Percentiles rank a stretch among this genome's conserved stretches.
phyloP scores from a whole-genome alignment of 2,888 invertebrate genomes.

The Diloba caeruleocephala region DNA sequence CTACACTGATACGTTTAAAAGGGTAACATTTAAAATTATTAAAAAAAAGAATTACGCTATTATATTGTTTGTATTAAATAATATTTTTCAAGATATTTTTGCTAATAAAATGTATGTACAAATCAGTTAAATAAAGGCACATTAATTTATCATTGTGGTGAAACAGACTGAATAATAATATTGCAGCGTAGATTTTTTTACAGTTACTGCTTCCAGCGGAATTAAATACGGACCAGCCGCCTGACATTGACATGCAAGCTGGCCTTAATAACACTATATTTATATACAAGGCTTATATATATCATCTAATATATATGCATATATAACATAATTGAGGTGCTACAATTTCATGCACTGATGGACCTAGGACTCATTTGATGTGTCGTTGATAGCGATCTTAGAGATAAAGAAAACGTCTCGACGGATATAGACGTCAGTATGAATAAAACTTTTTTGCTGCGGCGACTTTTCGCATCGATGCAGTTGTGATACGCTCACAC shows the following conservation, averaged over 20 bases:
- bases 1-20: conserved; percentile 2
- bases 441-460: not conserved
- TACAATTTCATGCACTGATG: conserved; percentile 1
- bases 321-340: conserved; percentile 16
- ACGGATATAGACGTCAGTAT: conserved; percentile 1
- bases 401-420: not conserved
- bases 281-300: conserved; percentile 13
- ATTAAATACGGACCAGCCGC: conserved; percentile 9
- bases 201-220: conserved; percentile 8
- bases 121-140: not conserved
- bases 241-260: conserved; percentile 3
- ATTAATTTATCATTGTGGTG: conserved; percentile 14
- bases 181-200: not conserved
- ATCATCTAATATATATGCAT: not conserved
- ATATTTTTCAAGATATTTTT: conserved; percentile 5
- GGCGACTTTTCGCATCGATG: too few species aligned
- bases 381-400: not conserved
- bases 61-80: too few species aligned
- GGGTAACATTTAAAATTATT: not conserved
- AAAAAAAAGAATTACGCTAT: too few species aligned
- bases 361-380: conserved; percentile 1
- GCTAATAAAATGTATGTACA: conserved; percentile 10
- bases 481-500: too few species aligned
- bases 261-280: conserved; percentile 4
- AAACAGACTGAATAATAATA: conserved; percentile 1